Percentiles rank a stretch among this genome's conserved stretches.
These are phyloP conservation scores for Holothuria leucospilota DNA, from an alignment of 53 echinoderm and acorn worm species.

Conservation along the genomic window DNA sequence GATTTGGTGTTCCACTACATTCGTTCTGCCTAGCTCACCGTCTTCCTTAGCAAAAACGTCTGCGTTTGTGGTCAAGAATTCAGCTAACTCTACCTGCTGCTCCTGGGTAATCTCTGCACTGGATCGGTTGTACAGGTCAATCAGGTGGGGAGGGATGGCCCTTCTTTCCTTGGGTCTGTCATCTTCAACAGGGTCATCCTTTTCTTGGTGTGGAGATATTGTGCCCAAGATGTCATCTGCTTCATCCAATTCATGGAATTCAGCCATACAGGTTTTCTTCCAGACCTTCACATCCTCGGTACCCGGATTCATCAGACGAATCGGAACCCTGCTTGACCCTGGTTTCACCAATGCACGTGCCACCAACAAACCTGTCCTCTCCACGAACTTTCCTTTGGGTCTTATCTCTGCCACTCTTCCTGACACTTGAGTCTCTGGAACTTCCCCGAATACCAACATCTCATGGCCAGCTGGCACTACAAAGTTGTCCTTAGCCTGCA, in stretches of 20 bases:
- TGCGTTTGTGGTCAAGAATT: background rate
- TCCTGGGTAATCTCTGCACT: constrained; percentile 7
- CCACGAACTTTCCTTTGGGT: background rate
- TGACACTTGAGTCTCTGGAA: background rate
- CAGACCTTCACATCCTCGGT: background rate
- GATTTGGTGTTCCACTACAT: constrained; percentile 37
- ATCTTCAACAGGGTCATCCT: background rate
- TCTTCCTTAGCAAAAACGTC: constrained; percentile 37
- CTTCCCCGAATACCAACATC: constrained; percentile 8
- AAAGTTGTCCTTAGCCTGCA: constrained; percentile 35
- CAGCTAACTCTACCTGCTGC: background rate
- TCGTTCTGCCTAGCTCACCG: constrained; percentile 32
- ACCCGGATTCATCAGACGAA: background rate
- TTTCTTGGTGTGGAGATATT: background rate
- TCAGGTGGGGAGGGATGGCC: too few relatives aligned
- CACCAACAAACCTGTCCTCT: background rate
- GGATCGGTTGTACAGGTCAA: constrained; percentile 28
- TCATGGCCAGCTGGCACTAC: constrained; percentile 22
- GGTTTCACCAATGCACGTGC: background rate
- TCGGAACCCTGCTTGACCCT: background rate
- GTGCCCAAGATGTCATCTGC: background rate
- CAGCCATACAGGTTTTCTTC: background rate
- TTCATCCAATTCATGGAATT: background rate
- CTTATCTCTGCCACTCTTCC: too few relatives aligned
- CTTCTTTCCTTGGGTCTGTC: background rate